Evolutionary conservation across 64 coral and sea anemone genomes (phyloP).

Genomic region (Hydrozoanthus tunicans): DNA sequence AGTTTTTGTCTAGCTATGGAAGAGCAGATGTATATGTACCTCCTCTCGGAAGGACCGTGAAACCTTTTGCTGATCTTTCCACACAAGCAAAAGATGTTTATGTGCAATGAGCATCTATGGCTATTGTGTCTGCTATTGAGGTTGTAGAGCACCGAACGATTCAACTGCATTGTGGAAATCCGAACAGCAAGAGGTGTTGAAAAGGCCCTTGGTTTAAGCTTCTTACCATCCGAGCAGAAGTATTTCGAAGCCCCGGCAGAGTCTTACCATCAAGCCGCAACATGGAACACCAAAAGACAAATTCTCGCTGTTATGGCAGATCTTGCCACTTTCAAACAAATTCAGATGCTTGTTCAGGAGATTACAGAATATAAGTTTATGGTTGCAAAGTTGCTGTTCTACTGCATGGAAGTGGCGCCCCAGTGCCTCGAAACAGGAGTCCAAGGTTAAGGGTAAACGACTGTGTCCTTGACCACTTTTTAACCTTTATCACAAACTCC

Average conservation of each 20-base stretch:
- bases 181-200: no score
- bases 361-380: no score
- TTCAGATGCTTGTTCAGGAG: no score
- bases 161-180: neutral
- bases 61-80: neutral
- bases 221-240: neutral
- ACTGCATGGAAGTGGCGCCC: no score
- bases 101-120: neutral
- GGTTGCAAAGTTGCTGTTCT: no score
- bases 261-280: neutral
- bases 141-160: neutral
- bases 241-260: neutral
- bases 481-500: neutral
- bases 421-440: neutral
- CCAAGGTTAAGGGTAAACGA: conserved; percentile 2
- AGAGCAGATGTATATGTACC: neutral
- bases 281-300: no score
- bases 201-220: no score
- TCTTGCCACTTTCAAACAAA: no score
- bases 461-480: neutral
- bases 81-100: neutral
- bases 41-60: conserved; percentile 1
- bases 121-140: neutral
- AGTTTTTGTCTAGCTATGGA: neutral
- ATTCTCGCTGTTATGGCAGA: no score